phyloP scores from a whole-genome alignment of 1,140 invertebrate species.

The Pinna nobilis region DNA sequence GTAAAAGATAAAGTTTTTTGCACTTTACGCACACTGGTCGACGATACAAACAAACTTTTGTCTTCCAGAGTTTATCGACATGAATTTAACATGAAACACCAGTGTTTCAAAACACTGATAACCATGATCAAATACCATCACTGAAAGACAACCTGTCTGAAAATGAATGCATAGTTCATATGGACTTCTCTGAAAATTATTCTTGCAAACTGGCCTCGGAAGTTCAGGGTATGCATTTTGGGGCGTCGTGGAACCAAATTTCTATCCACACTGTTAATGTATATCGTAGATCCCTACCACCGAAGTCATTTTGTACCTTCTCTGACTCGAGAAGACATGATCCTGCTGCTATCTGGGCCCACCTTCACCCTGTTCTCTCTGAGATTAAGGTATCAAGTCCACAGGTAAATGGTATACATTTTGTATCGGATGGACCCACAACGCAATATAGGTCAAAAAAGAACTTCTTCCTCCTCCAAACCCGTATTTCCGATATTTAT shows the following conservation, averaged over 20 bases:
- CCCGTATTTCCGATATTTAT: constrained; percentile 21
- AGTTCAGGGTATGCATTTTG: constrained; percentile 51
- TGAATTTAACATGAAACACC: constrained; percentile 19
- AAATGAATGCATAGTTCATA: constrained; percentile 37
- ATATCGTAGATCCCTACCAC: neutral
- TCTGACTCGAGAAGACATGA: constrained; percentile 39
- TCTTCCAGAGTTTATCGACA: neutral
- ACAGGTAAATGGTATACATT: constrained; percentile 40
- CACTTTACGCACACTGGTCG: neutral
- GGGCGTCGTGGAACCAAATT: constrained; percentile 33
- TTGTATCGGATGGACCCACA: constrained; percentile 50
- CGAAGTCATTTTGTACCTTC: constrained; percentile 35
- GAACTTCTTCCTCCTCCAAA: constrained; percentile 47
- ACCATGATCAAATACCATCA: neutral
- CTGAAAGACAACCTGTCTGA: neutral
- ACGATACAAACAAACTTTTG: neutral
- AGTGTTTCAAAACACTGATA: too few species aligned
- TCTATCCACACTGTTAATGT: constrained; percentile 38
- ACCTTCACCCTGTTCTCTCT: constrained; percentile 38
- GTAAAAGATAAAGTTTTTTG: neutral
- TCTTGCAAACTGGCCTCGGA: constrained; percentile 45
- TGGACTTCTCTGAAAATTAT: constrained; percentile 47
- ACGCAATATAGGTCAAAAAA: constrained; percentile 50
- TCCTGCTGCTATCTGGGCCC: constrained; percentile 47
- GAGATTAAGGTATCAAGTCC: constrained; percentile 31